A percentile compares a stretch with the other conserved stretches of the same genome.
phyloP scores from a whole-genome alignment of 92 coral and sea anemone species.

The Porites evermanni region DNA sequence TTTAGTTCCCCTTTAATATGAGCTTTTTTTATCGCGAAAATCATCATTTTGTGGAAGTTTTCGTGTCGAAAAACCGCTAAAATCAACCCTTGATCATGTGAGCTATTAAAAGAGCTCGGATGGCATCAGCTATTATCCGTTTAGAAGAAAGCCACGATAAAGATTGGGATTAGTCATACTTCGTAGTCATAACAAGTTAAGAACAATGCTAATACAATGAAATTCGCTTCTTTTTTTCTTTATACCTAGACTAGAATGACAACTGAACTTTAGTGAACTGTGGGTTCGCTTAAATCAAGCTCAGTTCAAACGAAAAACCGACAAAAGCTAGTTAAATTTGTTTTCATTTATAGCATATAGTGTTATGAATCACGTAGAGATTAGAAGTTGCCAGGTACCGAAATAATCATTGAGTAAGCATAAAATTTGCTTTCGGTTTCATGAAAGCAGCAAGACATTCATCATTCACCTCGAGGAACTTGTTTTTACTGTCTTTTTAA shows the following conservation, averaged over 20 bases:
- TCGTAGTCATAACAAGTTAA: conserved; percentile 17
- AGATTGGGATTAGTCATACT: not conserved
- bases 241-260: not conserved
- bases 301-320: not conserved
- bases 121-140: not conserved
- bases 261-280: not conserved
- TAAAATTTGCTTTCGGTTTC: conserved; percentile 15
- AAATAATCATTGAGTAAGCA: not conserved
- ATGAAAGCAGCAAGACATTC: conserved; percentile 13
- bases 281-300: not conserved
- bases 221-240: not conserved
- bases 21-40: too few relatives aligned
- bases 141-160: not conserved
- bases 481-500: not conserved
- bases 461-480: not conserved
- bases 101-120: not conserved
- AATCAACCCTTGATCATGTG: conserved; percentile 12
- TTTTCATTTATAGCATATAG: not conserved
- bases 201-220: not conserved
- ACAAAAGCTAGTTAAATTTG: not conserved
- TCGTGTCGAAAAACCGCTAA: not conserved
- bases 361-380: not conserved
- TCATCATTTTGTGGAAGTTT: not conserved
- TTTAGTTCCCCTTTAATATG: not conserved
- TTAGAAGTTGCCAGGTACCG: conserved; percentile 25